A percentile compares a stretch with the other conserved stretches of the same genome.
These are phyloP conservation scores for Habrosyne pyritoides DNA, from an alignment of 2,888 invertebrate genomes.

Conservation along the genomic window DNA sequence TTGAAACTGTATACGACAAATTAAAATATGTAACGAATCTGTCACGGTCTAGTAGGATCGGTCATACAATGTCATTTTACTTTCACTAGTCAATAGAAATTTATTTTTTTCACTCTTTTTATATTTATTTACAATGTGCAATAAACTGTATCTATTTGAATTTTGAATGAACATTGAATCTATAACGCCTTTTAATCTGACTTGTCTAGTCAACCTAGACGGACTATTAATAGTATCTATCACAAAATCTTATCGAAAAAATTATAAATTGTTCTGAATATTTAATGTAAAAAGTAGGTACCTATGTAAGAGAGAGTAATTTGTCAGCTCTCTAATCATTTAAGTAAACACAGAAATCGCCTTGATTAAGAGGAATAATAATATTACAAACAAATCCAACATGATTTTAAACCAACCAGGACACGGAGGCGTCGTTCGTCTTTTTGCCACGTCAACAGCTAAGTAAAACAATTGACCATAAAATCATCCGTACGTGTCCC, in stretches of 20 bases:
- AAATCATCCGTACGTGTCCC: conserved; percentile 76
- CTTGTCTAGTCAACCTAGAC: no score
- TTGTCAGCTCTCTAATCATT: no score
- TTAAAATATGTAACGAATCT: conserved; percentile 57
- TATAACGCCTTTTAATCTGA: no score
- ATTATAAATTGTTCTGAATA: no score
- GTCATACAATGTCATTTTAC: conserved; percentile 34
- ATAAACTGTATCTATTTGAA: background rate
- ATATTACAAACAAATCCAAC: background rate
- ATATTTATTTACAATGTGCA: background rate
- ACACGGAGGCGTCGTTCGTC: conserved; percentile 26
- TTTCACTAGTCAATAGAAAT: conserved; percentile 38
- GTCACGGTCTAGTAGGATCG: conserved; percentile 57
- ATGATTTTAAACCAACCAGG: conserved; percentile 21
- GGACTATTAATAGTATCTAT: no score
- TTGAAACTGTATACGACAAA: conserved; percentile 57
- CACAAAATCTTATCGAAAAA: no score
- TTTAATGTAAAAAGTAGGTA: no score
- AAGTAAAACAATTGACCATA: conserved; percentile 80
- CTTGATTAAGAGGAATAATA: no score
- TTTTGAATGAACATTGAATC: background rate
- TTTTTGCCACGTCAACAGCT: conserved; percentile 67
- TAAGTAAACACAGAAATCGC: no score
- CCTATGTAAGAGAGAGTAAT: no score
- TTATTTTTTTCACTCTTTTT: background rate